Evolutionary conservation across 1,140 invertebrate genomes (phyloP), one percentile per base, ranked within the genome.

Genomic region (Papilio aristodemus): DNA sequence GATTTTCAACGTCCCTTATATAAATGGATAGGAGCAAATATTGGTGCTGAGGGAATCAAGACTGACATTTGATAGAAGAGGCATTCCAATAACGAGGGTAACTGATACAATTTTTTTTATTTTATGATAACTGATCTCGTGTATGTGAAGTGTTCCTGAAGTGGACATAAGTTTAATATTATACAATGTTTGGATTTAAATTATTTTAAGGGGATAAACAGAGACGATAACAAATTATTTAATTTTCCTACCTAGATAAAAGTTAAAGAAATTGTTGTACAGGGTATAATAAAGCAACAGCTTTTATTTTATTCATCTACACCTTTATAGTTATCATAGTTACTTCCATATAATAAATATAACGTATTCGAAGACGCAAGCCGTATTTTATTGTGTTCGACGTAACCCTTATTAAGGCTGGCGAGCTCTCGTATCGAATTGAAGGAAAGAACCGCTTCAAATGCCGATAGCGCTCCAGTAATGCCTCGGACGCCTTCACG

Each of bases 21-120:
- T 62, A 38, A 62, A 62, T 62, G 36, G 36, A 62, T 19, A 19
- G 27, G n/a, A 11, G 11, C 36, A 60, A 36, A 60, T 62, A 62
- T 62, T 22, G 36, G 14, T 19, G 22, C 10, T 25, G 3, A 60
- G 14, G 59, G 17, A 17, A 17, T 37, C 11, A 4, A 37, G 4
- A 13, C 1, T 62, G 27, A 14, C 9, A 22, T 37, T 59, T 59
- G 32, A 37, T 36, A 32, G 58, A 17, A 7, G 14, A 38, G 32
- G 9, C 32, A 50, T 14, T 50, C 43, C 14, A 8, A 27, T 5
- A 22, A 8, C 7, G 32, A 58, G 22, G 13, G 13, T 14, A 14
- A 8, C 27, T 9, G 1, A 58, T 58, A 36, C 32, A 14, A 11
- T 6, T 6, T 11, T 27, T 54, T 54, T 50, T 54, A 14, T 1